phyloP scores from a whole-genome alignment of 2,797 vertebrate species.

The Toxotes lorentzi region DNA sequence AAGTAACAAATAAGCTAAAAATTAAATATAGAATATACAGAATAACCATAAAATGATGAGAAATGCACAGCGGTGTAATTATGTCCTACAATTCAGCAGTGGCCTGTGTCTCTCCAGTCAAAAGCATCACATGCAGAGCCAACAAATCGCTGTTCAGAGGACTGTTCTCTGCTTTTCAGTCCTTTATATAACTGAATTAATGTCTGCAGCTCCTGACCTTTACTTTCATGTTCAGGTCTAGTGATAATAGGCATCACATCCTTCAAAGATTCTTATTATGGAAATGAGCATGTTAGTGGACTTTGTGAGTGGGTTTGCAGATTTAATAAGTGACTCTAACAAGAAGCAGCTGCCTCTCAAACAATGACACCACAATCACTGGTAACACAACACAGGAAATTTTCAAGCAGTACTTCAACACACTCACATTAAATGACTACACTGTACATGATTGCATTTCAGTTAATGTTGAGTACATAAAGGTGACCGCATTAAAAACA shows the following conservation, averaged over 20 bases:
- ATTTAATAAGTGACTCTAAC: conserved; percentile 71
- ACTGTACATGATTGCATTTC: conserved; percentile 3
- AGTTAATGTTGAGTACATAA: not conserved
- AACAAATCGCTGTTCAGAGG: conserved; percentile 60
- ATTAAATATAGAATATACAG: too few species aligned
- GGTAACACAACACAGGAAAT: conserved; percentile 1
- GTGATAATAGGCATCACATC: conserved; percentile 57
- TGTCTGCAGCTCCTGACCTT: conserved; percentile 66
- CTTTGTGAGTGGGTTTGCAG: conserved; percentile 42
- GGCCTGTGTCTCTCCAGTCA: conserved; percentile 10
- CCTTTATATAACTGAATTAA: conserved; percentile 51
- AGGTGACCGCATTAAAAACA: conserved; percentile 3
- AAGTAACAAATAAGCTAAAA: too few species aligned
- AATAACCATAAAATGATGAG: too few species aligned
- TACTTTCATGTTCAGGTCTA: conserved; percentile 53
- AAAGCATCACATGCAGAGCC: conserved; percentile 48
- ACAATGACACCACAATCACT: conserved; percentile 32
- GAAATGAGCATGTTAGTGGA: conserved; percentile 65
- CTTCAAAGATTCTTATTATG: conserved; percentile 69
- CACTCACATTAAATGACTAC: conserved; percentile 10
- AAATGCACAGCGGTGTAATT: too few species aligned
- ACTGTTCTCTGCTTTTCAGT: conserved; percentile 30
- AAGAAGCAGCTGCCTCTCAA: conserved; percentile 72
- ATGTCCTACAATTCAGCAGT: conserved; percentile 65
- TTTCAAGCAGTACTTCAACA: conserved; percentile 20